These are phyloP conservation scores for Itoplectis maculator DNA, from an alignment of 2,888 invertebrate species.

Conservation along the genomic window DNA sequence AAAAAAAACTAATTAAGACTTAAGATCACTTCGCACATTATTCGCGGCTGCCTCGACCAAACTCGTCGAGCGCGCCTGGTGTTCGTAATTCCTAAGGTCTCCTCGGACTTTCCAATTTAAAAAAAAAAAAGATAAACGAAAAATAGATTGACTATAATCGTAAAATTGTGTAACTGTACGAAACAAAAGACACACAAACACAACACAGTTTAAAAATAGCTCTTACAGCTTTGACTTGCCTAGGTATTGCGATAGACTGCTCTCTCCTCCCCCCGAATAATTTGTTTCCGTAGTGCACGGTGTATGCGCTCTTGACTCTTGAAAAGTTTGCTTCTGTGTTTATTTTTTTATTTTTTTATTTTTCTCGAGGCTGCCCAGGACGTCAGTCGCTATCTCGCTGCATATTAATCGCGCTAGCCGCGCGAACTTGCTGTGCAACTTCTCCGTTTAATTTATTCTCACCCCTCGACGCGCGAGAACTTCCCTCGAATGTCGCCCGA, in stretches of 20 bases:
- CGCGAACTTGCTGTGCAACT: constrained; percentile 4
- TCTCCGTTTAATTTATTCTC: constrained; percentile 1
- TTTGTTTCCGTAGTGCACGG: constrained; percentile 71
- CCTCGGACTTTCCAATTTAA: background rate
- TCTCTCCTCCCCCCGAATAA: constrained; percentile 36
- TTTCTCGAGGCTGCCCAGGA: constrained; percentile 29
- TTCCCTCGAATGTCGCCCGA: constrained; percentile 10
- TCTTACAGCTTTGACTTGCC: constrained; percentile 50
- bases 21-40: constrained; percentile 56
- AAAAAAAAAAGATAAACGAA: no score
- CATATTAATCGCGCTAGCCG: constrained; percentile 17
- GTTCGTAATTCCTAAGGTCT: constrained; percentile 26
- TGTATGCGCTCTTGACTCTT: constrained; percentile 69
- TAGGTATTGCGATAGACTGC: constrained; percentile 56
- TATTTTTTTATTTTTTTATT: no score
- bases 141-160: constrained; percentile 27
- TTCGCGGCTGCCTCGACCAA: constrained; percentile 19
- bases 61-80: constrained; percentile 20
- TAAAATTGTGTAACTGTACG: constrained; percentile 21
- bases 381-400: constrained; percentile 24
- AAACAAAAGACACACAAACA: no score
- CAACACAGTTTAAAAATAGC: constrained; percentile 31
- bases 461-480: background rate
- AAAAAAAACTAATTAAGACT: constrained; percentile 40
- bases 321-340: constrained; percentile 43